A percentile compares a stretch with the other conserved stretches of the same genome.
Conservation (phyloP, 2,797 vertebrate species). For the Protonibea diacanthus region DNA sequence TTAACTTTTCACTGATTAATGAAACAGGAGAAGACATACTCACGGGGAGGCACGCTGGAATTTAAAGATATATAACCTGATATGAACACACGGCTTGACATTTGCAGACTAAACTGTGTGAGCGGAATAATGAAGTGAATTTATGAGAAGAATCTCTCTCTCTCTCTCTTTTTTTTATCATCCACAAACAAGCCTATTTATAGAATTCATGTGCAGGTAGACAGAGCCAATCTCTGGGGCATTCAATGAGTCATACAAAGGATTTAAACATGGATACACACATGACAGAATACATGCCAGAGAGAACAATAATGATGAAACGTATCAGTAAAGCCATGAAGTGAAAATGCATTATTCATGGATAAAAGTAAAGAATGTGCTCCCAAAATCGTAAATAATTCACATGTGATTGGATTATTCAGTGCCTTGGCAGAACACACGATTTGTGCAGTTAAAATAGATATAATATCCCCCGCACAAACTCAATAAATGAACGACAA, state of each 20-base stretch:
- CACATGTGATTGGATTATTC: constrained; percentile 80
- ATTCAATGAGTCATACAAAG: constrained; percentile 61
- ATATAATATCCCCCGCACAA: constrained; percentile 33
- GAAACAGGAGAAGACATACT: constrained; percentile 31
- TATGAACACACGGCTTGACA: constrained; percentile 55
- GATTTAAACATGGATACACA: constrained; percentile 66
- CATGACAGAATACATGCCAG: constrained; percentile 62
- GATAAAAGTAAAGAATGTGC: constrained; percentile 75
- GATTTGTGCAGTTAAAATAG: constrained; percentile 59
- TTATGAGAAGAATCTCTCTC: constrained; percentile 20
- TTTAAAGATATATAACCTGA: constrained; percentile 43
- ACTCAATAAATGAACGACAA: constrained; percentile 21
- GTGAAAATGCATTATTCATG: constrained; percentile 77
- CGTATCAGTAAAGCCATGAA: constrained; percentile 71
- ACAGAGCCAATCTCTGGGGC: constrained; percentile 59
- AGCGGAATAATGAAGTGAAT: constrained; percentile 61
- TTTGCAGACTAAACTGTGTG: constrained; percentile 59
- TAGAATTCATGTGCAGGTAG: constrained; percentile 65
- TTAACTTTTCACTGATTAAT: constrained; percentile 51
- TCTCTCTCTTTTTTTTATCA: constrained; percentile 30
- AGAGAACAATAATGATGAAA: constrained; percentile 77
- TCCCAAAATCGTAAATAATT: constrained; percentile 78
- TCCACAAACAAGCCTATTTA: constrained; percentile 61
- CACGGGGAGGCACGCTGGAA: constrained; percentile 7
- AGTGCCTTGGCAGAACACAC: constrained; percentile 65